Evolutionary conservation across 2,888 invertebrate species (phyloP).

Genomic region (Disparrhopalites patrizii): DNA sequence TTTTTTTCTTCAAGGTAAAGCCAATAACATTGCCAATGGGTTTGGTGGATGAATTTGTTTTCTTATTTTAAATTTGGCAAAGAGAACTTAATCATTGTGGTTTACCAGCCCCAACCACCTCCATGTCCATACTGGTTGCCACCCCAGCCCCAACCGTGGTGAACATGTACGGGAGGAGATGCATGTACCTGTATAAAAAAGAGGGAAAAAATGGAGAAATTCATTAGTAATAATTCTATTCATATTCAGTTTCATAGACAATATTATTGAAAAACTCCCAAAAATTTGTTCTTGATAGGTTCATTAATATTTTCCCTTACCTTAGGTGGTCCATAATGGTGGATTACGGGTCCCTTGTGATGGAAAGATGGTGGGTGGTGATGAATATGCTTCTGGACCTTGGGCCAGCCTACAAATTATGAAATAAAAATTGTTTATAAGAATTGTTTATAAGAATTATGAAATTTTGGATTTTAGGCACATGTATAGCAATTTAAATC

Average conservation of each 20-base stretch:
- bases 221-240: too few species aligned
- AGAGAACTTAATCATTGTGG: neutral
- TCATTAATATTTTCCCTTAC: neutral
- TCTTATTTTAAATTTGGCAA: neutral
- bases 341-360: constrained; percentile 26
- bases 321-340: constrained; percentile 30
- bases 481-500: neutral
- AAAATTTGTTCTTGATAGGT: neutral
- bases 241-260: too few species aligned
- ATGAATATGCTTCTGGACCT: constrained; percentile 36
- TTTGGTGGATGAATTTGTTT: too few species aligned
- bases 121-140: constrained; percentile 14
- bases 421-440: neutral
- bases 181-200: constrained; percentile 7
- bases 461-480: neutral
- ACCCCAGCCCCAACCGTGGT: constrained; percentile 26
- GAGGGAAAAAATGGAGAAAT: too few species aligned
- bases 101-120: constrained; percentile 25
- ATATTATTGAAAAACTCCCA: too few species aligned
- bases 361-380: constrained; percentile 37
- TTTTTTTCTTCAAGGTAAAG: neutral
- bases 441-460: neutral
- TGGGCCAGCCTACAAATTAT: constrained; percentile 25
- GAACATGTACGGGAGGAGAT: constrained; percentile 22
- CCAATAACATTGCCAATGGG: neutral